Percentiles rank a stretch among this genome's conserved stretches.
Evolutionary conservation across 2,797 vertebrate genomes (phyloP).

Genomic region (Artibeus lituratus): DNA sequence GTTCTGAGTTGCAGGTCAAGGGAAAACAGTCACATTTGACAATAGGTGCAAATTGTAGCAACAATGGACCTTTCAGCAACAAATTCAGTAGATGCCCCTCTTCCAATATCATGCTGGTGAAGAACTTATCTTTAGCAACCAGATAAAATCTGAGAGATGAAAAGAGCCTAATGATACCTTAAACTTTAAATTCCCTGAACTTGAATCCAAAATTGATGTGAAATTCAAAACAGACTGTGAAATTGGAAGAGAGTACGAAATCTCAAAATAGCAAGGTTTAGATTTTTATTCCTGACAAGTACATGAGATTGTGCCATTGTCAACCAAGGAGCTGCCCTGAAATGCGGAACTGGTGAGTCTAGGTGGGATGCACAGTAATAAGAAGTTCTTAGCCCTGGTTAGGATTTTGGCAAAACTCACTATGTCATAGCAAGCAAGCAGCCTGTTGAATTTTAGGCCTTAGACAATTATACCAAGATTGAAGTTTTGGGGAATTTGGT

Average conservation of each 20-base stretch:
- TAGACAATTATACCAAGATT: not conserved
- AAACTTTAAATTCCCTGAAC: not conserved
- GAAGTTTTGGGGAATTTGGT: not conserved
- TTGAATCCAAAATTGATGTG: not conserved
- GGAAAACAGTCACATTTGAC: not conserved
- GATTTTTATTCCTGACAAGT: not conserved
- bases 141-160: not conserved
- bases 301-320: not conserved
- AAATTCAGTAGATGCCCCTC: conserved; percentile 10
- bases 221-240: not conserved
- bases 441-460: not conserved
- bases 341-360: not conserved
- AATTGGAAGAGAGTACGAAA: not conserved
- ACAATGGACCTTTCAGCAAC: not conserved
- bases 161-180: not conserved
- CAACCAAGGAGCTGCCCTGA: not conserved
- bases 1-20: not conserved
- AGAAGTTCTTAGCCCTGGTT: not conserved
- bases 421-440: not conserved
- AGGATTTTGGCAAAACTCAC: not conserved
- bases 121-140: not conserved
- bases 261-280: not conserved
- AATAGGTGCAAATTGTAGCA: not conserved
- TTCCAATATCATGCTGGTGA: not conserved
- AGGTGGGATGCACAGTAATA: not conserved